Percentiles rank a stretch among this genome's conserved stretches.
Evolutionary conservation across 1,140 invertebrate genomes (phyloP).

Genomic region (Sitobion miscanthi): DNA sequence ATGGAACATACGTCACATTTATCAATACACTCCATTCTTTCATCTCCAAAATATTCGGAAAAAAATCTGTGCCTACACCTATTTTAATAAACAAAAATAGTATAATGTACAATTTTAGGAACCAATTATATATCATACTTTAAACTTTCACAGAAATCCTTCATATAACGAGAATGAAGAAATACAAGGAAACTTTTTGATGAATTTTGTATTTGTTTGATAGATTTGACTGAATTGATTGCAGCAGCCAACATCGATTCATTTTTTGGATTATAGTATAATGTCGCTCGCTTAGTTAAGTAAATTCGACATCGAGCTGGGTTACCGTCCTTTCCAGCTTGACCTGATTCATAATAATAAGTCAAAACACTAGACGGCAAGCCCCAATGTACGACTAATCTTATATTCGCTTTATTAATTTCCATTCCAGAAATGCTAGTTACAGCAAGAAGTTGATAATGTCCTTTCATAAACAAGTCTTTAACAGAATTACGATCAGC

Average conservation of each 20-base stretch:
- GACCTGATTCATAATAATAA: constrained; percentile 71
- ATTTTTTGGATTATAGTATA: constrained; percentile 68
- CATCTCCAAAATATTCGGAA: constrained; percentile 79
- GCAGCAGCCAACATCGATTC: constrained; percentile 78
- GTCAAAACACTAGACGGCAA: constrained; percentile 76
- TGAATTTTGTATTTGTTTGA: constrained; percentile 66
- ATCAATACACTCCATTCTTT: neutral
- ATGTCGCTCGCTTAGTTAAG: constrained; percentile 69
- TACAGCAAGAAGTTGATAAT: constrained; percentile 68
- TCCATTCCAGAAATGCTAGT: constrained; percentile 81
- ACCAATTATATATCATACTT: constrained; percentile 63
- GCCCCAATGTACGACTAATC: constrained; percentile 94
- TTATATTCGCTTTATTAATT: constrained; percentile 76
- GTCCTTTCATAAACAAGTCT: constrained; percentile 72
- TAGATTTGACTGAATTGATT: constrained; percentile 66
- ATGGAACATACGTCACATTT: neutral
- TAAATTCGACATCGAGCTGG: constrained; percentile 70
- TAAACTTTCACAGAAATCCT: constrained; percentile 77
- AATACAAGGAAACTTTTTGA: constrained; percentile 74
- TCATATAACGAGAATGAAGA: constrained; percentile 68
- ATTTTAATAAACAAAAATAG: constrained; percentile 30
- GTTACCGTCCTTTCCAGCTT: constrained; percentile 72
- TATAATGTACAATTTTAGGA: neutral
- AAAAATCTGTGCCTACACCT: constrained; percentile 77
- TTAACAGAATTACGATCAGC: constrained; percentile 67